These are phyloP conservation scores for Xyliphius kryptos DNA, from an alignment of 2,113 vertebrate species.

Conservation along the genomic window DNA sequence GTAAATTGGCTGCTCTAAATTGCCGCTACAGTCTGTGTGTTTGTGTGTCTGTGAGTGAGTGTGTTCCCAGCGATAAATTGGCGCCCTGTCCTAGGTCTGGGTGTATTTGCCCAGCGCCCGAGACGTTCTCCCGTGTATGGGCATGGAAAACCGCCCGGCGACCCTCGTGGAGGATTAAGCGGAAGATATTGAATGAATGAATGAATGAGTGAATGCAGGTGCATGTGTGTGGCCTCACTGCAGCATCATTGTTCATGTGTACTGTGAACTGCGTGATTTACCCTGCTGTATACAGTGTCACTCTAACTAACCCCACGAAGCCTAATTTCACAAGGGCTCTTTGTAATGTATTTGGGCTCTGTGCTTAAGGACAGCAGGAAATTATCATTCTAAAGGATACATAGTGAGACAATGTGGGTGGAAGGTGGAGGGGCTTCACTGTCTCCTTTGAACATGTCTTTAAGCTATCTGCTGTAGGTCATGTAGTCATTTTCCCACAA, in stretches of 20 bases:
- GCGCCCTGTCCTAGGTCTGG: no score
- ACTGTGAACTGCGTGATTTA: slow-evolving; percentile 21
- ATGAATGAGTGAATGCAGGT: no score
- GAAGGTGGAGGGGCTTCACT: slow-evolving; percentile 2
- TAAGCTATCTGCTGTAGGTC: slow-evolving; percentile 27
- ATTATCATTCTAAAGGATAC: slow-evolving; percentile 62
- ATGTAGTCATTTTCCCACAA: slow-evolving; percentile 9
- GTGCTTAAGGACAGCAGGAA: slow-evolving; percentile 51
- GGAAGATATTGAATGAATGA: no score
- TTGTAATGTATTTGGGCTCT: slow-evolving; percentile 57
- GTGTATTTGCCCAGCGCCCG: no score
- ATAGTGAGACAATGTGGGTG: slow-evolving; percentile 30
- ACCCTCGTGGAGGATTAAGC: no score
- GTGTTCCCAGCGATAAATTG: no score
- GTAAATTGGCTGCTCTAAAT: no score
- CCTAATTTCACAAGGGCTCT: slow-evolving; percentile 44
- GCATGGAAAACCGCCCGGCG: no score
- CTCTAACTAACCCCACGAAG: slow-evolving; percentile 41
- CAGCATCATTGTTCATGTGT: slow-evolving; percentile 17
- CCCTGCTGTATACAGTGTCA: slow-evolving; percentile 25
- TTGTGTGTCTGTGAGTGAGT: no score
- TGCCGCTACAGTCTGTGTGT: no score
- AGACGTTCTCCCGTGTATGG: no score
- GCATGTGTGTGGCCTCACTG: slow-evolving; percentile 22
- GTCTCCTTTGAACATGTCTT: slow-evolving; percentile 4